Evolutionary conservation across 2,797 vertebrate species (phyloP), one percentile per base, ranked within the genome.

Genomic region (Macrochelys suwanniensis): DNA sequence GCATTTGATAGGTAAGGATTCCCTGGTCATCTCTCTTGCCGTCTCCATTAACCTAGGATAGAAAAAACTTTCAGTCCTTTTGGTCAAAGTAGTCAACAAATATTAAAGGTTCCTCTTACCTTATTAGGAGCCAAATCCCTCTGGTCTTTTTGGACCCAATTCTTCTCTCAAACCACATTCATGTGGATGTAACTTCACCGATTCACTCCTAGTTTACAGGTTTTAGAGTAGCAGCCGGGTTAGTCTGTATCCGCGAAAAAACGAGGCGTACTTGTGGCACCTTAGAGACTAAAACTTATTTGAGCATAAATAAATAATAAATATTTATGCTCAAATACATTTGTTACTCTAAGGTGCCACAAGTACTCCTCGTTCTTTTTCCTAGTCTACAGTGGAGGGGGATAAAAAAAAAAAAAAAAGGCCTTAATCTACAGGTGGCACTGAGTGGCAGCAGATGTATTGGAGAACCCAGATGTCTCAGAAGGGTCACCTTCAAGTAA

Each of bases 1-100:
- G 97, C 99, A 99, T 99, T 99, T 99, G 98, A 99, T 99, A 90
- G 99, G 99, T 96, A 99, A 97, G 93, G 99, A 99, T 97, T 99
- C 99, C 80, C 99, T 98, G 97, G 99, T 99, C 99, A 99, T 99
- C 98, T 99, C 99, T 98, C 98, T 99, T 11, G 99, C 99, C 2
- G 99, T 99, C 97, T 99, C 99, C 99, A 99, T 99, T 95, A 99
- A 98, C 98, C 99, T 99, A 96, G 28, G 93, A 95, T 21, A 95
- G 80, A 85, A 95, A 37, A 53, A n/a, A 57, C 49, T 92, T 89
- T 89, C 42, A 96, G 85, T 56, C 26, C 47, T 82, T 85, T 59
- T 61, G 83, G 59, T 33, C 45, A 10, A 1, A 95, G 54, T 51
- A 50, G 80, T 28, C 49, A 57, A 80, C 11, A 80, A n/a, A 51